A percentile compares a stretch with the other conserved stretches of the same genome.
Evolutionary conservation across 2,797 vertebrate genomes (phyloP).

Genomic region (Meda fulgida): DNA sequence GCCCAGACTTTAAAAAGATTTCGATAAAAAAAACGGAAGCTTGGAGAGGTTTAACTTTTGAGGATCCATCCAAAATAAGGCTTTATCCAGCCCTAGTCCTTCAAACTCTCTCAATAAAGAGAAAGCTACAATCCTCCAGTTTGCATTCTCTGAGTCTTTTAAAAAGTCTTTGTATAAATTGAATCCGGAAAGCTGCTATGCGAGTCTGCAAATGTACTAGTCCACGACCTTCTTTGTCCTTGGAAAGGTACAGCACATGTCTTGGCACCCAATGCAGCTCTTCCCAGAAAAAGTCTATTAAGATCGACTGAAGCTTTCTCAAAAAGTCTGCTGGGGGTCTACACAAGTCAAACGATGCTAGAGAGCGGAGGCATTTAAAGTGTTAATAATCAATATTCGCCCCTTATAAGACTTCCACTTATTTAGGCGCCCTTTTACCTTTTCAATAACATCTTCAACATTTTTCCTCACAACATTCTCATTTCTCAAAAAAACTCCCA

Average conservation of each 20-base stretch:
- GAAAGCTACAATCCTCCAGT: neutral
- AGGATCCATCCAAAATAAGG: neutral
- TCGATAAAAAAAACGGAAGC: neutral
- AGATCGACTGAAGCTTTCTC: too few species aligned
- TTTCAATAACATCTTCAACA: too few species aligned
- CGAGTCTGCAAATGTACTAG: neutral
- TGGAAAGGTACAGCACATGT: neutral
- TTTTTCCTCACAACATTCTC: neutral
- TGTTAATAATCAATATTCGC: too few species aligned
- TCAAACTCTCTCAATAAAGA: neutral
- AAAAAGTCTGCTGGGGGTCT: neutral
- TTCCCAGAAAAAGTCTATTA: too few species aligned
- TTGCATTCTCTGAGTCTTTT: neutral
- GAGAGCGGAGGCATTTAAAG: too few species aligned
- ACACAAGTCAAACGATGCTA: too few species aligned
- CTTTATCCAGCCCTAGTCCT: neutral
- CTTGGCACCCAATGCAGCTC: too few species aligned
- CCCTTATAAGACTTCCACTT: too few species aligned
- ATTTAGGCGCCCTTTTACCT: too few species aligned
- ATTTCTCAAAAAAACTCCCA: neutral
- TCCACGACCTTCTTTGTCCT: neutral
- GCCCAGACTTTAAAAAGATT: neutral
- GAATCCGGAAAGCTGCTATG: neutral
- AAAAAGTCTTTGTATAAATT: neutral
- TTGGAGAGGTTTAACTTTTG: neutral